phyloP scores from a whole-genome alignment of 2,888 invertebrate genomes.

The Meta bourneti region DNA sequence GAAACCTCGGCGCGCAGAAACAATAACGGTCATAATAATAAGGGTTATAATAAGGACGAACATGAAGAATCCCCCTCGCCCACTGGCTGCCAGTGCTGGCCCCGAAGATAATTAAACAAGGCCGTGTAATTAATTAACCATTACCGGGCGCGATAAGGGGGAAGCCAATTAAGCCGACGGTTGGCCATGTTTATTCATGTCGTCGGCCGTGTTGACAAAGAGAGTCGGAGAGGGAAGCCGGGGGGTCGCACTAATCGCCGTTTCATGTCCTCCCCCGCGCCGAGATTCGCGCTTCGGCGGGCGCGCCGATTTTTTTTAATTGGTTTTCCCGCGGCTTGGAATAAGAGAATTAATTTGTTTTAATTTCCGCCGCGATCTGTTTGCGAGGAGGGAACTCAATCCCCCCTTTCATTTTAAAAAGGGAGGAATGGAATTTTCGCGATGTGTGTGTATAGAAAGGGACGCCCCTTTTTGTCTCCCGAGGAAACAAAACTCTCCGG shows the following conservation, averaged over 20 bases:
- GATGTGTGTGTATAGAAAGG: background rate
- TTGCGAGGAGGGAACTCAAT: slow-evolving; percentile 40
- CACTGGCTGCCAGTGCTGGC: background rate
- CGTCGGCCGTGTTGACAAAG: slow-evolving; percentile 73
- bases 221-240: background rate
- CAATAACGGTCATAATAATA: slow-evolving; percentile 70
- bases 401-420: slow-evolving; percentile 41
- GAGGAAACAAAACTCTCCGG: background rate
- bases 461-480: slow-evolving; percentile 1
- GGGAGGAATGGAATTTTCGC: background rate
- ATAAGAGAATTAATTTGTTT: slow-evolving; percentile 75
- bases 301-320: slow-evolving; percentile 64
- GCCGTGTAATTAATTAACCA: slow-evolving; percentile 75
- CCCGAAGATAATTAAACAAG: slow-evolving; percentile 72
- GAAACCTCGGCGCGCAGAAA: slow-evolving; percentile 37
- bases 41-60: slow-evolving; percentile 64
- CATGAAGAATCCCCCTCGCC: slow-evolving; percentile 32
- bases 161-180: slow-evolving; percentile 74
- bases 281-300: slow-evolving; percentile 64
- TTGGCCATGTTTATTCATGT: slow-evolving; percentile 76
- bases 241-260: slow-evolving; percentile 60
- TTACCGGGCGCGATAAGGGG: slow-evolving; percentile 73
- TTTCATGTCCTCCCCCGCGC: slow-evolving; percentile 54
- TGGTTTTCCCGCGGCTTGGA: slow-evolving; percentile 59
- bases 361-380: slow-evolving; percentile 72